These are phyloP conservation scores for Aphelinus atriplicis DNA, from an alignment of 1,140 invertebrate genomes.

Conservation along the genomic window DNA sequence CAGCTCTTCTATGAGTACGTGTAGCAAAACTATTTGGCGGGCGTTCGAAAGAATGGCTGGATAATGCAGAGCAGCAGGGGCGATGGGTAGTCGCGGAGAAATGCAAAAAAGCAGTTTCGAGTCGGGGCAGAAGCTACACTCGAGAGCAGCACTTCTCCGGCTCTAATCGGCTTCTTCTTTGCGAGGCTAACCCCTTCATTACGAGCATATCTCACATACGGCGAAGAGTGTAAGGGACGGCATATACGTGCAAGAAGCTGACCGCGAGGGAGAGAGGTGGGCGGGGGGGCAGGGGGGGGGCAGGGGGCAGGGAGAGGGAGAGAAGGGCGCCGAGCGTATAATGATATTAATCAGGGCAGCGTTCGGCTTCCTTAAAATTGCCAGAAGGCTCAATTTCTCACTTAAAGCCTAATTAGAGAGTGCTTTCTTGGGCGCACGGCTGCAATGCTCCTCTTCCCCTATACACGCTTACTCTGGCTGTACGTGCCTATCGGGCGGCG, in stretches of 20 bases:
- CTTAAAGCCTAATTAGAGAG: conserved; percentile 66
- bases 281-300: too few species aligned
- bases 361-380: conserved; percentile 67
- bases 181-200: conserved; percentile 20
- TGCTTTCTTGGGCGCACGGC: background rate
- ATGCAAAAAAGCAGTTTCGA: too few species aligned
- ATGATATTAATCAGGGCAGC: conserved; percentile 66
- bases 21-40: too few species aligned
- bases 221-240: background rate
- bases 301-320: too few species aligned
- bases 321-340: conserved; percentile 43
- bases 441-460: conserved; percentile 39
- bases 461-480: conserved; percentile 36
- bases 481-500: background rate
- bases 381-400: conserved; percentile 66
- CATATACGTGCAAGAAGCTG: background rate
- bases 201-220: conserved; percentile 6
- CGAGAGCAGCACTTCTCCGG: too few species aligned
- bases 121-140: too few species aligned
- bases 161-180: background rate
- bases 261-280: background rate
- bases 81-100: too few species aligned
- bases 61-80: too few species aligned
- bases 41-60: too few species aligned
- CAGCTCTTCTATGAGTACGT: too few species aligned